Evolutionary conservation across 1,140 invertebrate species (phyloP).

Genomic region (Lepidotrigona ventralis): DNA sequence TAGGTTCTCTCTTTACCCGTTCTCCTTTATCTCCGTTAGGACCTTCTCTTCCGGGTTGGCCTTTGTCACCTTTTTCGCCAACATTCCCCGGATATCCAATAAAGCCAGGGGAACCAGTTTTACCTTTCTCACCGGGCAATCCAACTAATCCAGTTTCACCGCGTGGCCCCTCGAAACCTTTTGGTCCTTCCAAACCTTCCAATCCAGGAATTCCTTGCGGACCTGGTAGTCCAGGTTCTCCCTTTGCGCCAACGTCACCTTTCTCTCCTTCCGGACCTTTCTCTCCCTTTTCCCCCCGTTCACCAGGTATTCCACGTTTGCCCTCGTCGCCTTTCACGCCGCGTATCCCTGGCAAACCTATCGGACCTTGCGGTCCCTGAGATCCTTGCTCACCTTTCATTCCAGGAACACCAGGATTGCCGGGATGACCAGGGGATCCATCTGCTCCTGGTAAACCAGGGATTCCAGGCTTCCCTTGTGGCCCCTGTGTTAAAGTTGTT

Average conservation of each 20-base stretch:
- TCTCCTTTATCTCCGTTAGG: conserved; percentile 80
- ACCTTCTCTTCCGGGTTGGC: conserved; percentile 88
- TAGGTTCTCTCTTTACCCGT: conserved; percentile 31
- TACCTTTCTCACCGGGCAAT: conserved; percentile 85
- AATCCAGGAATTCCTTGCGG: conserved; percentile 84
- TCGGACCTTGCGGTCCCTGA: conserved; percentile 84
- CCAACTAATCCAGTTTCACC: conserved; percentile 82
- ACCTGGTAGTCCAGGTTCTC: conserved; percentile 86
- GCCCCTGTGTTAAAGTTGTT: conserved; percentile 82
- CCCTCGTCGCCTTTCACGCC: conserved; percentile 90
- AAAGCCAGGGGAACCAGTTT: conserved; percentile 87
- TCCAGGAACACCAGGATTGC: conserved; percentile 87
- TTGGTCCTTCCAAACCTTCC: conserved; percentile 92
- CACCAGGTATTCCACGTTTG: conserved; percentile 80
- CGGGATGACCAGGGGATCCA: conserved; percentile 86
- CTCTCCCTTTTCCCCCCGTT: conserved; percentile 82
- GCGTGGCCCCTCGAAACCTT: conserved; percentile 89
- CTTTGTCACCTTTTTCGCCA: conserved; percentile 88
- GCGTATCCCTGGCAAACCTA: conserved; percentile 88
- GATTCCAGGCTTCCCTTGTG: conserved; percentile 88
- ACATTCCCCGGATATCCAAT: conserved; percentile 86
- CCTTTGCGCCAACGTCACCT: conserved; percentile 87
- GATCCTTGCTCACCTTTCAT: conserved; percentile 90
- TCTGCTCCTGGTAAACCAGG: conserved; percentile 90
- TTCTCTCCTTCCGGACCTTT: conserved; percentile 89